These are phyloP conservation scores for Grapholita molesta DNA, from an alignment of 1,140 invertebrate species.

Conservation along the genomic window DNA sequence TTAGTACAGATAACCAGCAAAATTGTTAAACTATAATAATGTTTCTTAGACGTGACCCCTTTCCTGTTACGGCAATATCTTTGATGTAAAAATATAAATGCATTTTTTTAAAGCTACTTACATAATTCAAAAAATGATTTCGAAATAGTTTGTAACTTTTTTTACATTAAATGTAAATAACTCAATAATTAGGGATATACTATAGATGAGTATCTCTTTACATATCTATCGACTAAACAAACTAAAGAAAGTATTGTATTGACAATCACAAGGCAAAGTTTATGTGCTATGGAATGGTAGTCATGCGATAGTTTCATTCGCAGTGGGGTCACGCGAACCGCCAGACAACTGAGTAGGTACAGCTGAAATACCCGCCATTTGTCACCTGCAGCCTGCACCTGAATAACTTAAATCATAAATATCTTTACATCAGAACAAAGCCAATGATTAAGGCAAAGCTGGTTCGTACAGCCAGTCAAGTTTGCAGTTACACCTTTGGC, in stretches of 20 bases:
- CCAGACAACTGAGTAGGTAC: conserved; percentile 8
- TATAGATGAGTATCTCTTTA: neutral
- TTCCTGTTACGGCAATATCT: too few species aligned
- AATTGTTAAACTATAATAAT: too few species aligned
- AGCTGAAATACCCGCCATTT: conserved; percentile 30
- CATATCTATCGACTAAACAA: neutral
- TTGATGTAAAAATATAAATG: too few species aligned
- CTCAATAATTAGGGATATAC: neutral
- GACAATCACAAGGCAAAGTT: conserved; percentile 46
- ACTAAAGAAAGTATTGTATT: conserved; percentile 17
- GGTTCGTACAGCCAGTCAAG: neutral
- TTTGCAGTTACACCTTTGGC: neutral
- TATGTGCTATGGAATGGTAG: conserved; percentile 32
- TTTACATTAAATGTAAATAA: neutral
- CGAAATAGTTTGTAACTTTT: too few species aligned
- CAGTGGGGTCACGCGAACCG: conserved; percentile 27
- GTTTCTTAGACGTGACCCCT: too few species aligned
- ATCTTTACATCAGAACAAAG: conserved; percentile 6
- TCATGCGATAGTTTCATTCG: conserved; percentile 44
- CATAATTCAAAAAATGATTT: too few species aligned
- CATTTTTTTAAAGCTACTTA: too few species aligned
- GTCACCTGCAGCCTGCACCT: conserved; percentile 20
- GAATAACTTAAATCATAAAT: conserved; percentile 13
- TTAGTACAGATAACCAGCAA: too few species aligned
- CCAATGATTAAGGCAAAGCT: neutral